phyloP scores from a whole-genome alignment of 2,888 invertebrate genomes.

The Agrochola litura region DNA sequence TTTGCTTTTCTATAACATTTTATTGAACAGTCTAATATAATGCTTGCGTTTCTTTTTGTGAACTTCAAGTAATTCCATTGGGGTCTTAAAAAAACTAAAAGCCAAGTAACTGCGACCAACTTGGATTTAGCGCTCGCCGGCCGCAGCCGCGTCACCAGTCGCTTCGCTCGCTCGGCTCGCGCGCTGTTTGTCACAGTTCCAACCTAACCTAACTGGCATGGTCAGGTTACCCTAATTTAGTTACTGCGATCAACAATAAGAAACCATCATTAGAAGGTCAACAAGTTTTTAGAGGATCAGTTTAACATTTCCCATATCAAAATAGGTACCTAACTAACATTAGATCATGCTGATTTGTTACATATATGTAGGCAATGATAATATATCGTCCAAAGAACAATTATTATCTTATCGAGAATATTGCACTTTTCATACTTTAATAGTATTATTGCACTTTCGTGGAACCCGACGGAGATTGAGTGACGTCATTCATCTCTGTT shows the following conservation, averaged over 20 bases:
- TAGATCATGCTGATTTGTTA: no score
- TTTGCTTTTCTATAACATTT: background rate
- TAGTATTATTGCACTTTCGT: constrained; percentile 26
- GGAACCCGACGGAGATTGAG: background rate
- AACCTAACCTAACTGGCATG: background rate
- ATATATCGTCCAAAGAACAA: background rate
- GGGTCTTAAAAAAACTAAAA: background rate
- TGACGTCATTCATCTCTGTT: constrained; percentile 14
- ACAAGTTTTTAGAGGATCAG: no score
- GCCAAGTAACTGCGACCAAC: background rate
- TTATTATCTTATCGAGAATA: background rate
- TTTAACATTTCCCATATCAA: no score
- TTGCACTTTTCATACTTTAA: constrained; percentile 16
- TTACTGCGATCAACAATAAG: background rate
- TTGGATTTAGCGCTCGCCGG: background rate
- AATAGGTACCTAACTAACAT: no score
- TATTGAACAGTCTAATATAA: no score
- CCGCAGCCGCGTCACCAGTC: background rate
- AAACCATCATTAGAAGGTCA: background rate
- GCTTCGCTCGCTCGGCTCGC: background rate
- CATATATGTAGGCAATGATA: background rate
- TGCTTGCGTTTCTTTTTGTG: no score
- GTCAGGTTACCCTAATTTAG: background rate
- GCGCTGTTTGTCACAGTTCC: background rate
- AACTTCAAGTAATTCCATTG: background rate